These are phyloP conservation scores for Brachyrhaphis roseni DNA, from an alignment of 2,797 vertebrate species.

Conservation along the genomic window DNA sequence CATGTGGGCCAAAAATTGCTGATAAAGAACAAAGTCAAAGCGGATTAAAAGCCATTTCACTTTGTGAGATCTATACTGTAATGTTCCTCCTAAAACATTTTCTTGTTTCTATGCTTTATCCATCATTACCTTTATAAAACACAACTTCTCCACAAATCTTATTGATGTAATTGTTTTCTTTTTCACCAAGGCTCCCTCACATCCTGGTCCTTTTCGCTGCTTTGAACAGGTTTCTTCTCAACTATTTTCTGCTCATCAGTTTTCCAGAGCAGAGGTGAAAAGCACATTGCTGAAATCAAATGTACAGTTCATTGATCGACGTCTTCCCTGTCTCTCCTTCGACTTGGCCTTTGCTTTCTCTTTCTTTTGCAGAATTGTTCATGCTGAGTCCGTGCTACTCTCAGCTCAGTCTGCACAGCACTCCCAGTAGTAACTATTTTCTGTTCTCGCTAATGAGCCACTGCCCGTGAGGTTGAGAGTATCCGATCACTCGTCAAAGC, in stretches of 20 bases:
- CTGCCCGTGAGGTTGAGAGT: slow-evolving; percentile 31
- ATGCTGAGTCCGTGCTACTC: slow-evolving; percentile 15
- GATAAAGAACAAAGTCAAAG: neutral
- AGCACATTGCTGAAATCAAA: slow-evolving; percentile 23
- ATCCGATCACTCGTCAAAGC: slow-evolving; percentile 56
- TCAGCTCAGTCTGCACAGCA: slow-evolving; percentile 16
- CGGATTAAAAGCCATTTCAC: neutral
- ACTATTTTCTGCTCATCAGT: slow-evolving; percentile 32
- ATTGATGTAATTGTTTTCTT: neutral
- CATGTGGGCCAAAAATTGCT: slow-evolving; percentile 38
- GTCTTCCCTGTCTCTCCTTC: slow-evolving; percentile 7
- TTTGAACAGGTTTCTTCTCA: slow-evolving; percentile 5
- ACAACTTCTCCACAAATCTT: slow-evolving; percentile 3
- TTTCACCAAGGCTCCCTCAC: slow-evolving; percentile 29
- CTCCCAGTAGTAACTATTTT: slow-evolving; percentile 41
- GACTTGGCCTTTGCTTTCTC: slow-evolving; percentile 14
- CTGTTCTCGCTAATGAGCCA: slow-evolving; percentile 57
- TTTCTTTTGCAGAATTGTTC: slow-evolving; percentile 20
- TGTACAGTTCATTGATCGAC: slow-evolving; percentile 41
- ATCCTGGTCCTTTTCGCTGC: neutral
- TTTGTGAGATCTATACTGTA: slow-evolving; percentile 4
- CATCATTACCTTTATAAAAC: slow-evolving; percentile 31
- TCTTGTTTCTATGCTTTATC: neutral
- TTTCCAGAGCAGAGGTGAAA: slow-evolving; percentile 24
- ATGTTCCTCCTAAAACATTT: neutral